These are phyloP conservation scores for Toxotes lorentzi DNA, from an alignment of 2,797 vertebrate species.

Conservation along the genomic window DNA sequence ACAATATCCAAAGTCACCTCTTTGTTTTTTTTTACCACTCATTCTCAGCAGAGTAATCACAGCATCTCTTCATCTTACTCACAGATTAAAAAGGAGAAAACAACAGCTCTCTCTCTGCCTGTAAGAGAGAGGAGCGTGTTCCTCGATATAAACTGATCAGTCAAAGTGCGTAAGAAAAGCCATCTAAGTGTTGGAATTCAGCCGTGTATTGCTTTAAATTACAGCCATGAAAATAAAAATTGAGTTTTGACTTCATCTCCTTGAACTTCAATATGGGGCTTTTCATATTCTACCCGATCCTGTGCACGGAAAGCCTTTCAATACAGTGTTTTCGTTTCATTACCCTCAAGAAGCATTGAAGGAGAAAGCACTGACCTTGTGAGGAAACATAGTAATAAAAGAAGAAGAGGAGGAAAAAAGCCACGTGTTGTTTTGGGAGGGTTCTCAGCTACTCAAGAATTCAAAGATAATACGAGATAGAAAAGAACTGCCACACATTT, in stretches of 20 bases:
- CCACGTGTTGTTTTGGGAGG: constrained; percentile 41
- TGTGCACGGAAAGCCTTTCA: constrained; percentile 56
- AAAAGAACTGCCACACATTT: constrained; percentile 49
- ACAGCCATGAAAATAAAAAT: constrained; percentile 65
- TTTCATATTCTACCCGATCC: constrained; percentile 66
- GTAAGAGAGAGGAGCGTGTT: constrained; percentile 31
- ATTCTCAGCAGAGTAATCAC: constrained; percentile 53
- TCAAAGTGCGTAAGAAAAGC: constrained; percentile 53
- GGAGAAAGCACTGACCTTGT: constrained; percentile 75
- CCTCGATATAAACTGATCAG: constrained; percentile 55
- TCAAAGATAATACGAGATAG: constrained; percentile 56
- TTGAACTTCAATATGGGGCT: constrained; percentile 69
- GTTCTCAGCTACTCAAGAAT: constrained; percentile 42
- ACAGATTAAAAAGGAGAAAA: constrained; percentile 57
- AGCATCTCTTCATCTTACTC: constrained; percentile 57
- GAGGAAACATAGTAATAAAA: constrained; percentile 59
- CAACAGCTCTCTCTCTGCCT: constrained; percentile 41
- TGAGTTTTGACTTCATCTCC: constrained; percentile 68
- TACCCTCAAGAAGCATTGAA: constrained; percentile 68
- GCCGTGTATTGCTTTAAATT: constrained; percentile 58
- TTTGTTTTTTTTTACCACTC: constrained; percentile 33
- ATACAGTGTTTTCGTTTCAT: constrained; percentile 67
- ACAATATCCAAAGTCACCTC: constrained; percentile 48
- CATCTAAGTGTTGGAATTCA: constrained; percentile 59
- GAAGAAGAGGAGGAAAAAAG: constrained; percentile 9